phyloP scores from a whole-genome alignment of 1,140 invertebrate species.

The Drosophila bipectinata region DNA sequence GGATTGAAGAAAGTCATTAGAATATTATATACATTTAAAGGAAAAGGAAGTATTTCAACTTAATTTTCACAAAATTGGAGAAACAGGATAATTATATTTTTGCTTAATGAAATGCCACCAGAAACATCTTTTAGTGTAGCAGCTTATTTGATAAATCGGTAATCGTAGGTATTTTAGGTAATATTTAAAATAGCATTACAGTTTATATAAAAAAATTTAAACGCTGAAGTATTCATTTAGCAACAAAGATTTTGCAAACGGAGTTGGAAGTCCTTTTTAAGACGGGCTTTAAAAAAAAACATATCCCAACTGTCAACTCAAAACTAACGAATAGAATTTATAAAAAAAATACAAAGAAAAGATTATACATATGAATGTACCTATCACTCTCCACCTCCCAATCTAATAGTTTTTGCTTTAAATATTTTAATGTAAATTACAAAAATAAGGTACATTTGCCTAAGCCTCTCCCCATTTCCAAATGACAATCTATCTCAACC shows the following conservation, averaged over 20 bases:
- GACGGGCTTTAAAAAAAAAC: not conserved
- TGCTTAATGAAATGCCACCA: not conserved
- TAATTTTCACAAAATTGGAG: not conserved
- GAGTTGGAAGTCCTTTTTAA: not conserved
- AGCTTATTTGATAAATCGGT: not conserved
- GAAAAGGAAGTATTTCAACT: not conserved
- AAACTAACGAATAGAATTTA: slow-evolving; percentile 1
- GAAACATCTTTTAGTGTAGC: not conserved
- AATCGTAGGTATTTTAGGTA: not conserved
- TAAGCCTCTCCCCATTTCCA: slow-evolving; percentile 11
- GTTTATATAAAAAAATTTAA: not conserved
- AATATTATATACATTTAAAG: too few relatives aligned
- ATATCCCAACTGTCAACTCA: not conserved
- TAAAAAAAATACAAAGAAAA: slow-evolving; percentile 39
- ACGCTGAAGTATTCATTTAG: too few relatives aligned
- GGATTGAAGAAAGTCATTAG: not conserved
- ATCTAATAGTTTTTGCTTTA: slow-evolving; percentile 13
- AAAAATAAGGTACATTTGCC: slow-evolving; percentile 38
- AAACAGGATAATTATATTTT: not conserved
- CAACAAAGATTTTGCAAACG: not conserved
- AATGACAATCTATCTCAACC: slow-evolving; percentile 33
- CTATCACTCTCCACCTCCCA: slow-evolving; percentile 79
- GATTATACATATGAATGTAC: slow-evolving; percentile 78
- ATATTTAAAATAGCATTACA: not conserved
- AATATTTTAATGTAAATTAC: not conserved